Evolutionary conservation across 2,797 vertebrate genomes (phyloP), one percentile per base, ranked within the genome.

Genomic region (Smutsia temminckii): DNA sequence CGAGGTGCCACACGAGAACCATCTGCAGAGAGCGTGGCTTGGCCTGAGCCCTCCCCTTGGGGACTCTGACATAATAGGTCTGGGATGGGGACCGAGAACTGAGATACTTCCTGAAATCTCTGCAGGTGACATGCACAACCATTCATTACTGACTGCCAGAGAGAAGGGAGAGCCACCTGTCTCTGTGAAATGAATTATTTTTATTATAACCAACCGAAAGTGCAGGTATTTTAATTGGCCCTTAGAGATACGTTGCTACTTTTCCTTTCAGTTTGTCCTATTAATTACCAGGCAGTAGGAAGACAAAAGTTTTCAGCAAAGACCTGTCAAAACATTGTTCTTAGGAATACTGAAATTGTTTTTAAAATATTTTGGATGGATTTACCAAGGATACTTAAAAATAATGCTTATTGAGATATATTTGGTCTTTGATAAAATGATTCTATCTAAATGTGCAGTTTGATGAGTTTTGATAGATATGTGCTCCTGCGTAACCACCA

Each of bases 241-340:
- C n/a, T 86, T 46, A 80, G 57, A 49, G 40, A 79, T 14, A 37
- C 46, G 8, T 14, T 72, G 51, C 69, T 40, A 61, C 71, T 61
- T 55, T 85, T 84, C 55, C 25, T 83, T 79, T 63, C 32, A 25
- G 59, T 86, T 85, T 91, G 83, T 80, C 72, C 93, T 55, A 27
- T 49, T 64, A 89, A 94, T 59, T 12, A 91, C 20, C 75, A 85
- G 40, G 92, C 64, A 55, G 51, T 37, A 69, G 34, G 27, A 68
- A 71, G 59, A 94, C 49, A 80, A 91, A 71, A 59, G 57, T 66
- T 90, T 89, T 90, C 85, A 79, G 40, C n/a, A 78, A 81, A 91
- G 55, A 57, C 23, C 66, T 89, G 42, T 87, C 79, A 86, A 86
- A 89, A 80, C 71, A 75, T 12, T 53, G 49, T 81, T 86, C 64